Base-by-base conservation (phyloP, 2,888 invertebrate genomes). In the Sepiola atlantica region DNA sequence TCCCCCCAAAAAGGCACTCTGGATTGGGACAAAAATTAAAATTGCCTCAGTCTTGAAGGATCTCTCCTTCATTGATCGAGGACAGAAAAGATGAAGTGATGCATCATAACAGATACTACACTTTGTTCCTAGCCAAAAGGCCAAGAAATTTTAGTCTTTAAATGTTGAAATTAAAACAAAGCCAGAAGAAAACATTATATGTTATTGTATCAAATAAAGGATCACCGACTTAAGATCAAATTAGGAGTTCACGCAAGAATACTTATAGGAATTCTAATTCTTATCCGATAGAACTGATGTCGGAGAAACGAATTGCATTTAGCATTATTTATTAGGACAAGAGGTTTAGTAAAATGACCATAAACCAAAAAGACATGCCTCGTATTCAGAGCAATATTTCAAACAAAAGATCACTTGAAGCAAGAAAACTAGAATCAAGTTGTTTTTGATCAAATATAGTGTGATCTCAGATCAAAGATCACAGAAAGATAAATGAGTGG, bases 391-490 rank as follows among this genome's bases (percentile, higher is more conserved):
- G 77, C 77, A 77, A 77, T 77, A 77, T 77, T 77, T 77, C 77
- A 77, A 77, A 77, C 77, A 77, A n/a, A 77, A 77, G n/a, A 77
- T 77, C 77, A n/a, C 77, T n/a, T n/a, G 77, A 77, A 77, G 77
- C 45, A 77, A 77, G 77, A 77, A 77, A 77, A n/a, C 77, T 77
- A 12, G 14, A 77, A n/a, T n/a, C n/a, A 77, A 77, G 77, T 77
- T 77, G 77, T 77, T 77, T 45, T 14, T 77, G 77, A 77, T 77
- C 77, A 77, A 77, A 77, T 77, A 77, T 77, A 77, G 77, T 32
- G n/a, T 77, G 77, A 77, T 77, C 12, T 77, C n/a, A n/a, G 77
- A 77, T 77, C 77, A 77, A 77, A 77, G 77, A 77, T 77, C 77
- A n/a, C 77, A 16, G 32, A 77, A n/a, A 77, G 77, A 77, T 77